A percentile compares a stretch with the other conserved stretches of the same genome.
Evolutionary conservation across 2,797 vertebrate genomes (phyloP).

Genomic region (Urophycis tenuis): DNA sequence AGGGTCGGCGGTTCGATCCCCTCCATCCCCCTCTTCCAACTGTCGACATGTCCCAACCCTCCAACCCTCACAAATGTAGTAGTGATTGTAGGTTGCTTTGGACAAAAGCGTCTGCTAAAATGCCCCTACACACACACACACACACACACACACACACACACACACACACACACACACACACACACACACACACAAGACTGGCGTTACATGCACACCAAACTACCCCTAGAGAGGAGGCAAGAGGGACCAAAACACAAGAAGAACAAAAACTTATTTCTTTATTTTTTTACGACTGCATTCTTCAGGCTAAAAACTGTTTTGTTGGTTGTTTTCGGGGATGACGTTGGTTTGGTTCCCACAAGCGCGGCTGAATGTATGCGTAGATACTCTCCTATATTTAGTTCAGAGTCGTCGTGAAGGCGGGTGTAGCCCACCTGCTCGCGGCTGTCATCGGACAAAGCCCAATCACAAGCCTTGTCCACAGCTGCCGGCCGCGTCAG

Average conservation of each 20-base stretch:
- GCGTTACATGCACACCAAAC: too few species aligned
- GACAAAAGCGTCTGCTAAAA: too few species aligned
- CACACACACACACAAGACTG: not conserved
- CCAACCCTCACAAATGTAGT: too few species aligned
- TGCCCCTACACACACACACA: not conserved
- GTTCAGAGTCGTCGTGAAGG: not conserved
- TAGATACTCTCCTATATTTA: constrained; percentile 7
- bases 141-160: not conserved
- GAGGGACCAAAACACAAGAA: not conserved
- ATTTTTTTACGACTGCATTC: not conserved
- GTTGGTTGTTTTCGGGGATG: too few species aligned
- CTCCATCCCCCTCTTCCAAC: too few species aligned
- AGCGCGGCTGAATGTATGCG: not conserved
- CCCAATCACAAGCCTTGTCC: constrained; percentile 15
- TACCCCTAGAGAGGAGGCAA: too few species aligned
- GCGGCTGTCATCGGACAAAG: constrained; percentile 52
- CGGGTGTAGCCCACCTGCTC: constrained; percentile 42
- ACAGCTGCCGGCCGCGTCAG: constrained; percentile 51
- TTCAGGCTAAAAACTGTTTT: not conserved
- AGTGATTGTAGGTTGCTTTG: too few species aligned
- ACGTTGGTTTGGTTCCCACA: not conserved
- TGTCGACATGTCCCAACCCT: too few species aligned
- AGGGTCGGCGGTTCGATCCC: too few species aligned
- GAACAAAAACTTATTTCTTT: not conserved
- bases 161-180: not conserved